Conservation (phyloP, 2,113 vertebrate species). For the Pedionomus torquatus region DNA sequence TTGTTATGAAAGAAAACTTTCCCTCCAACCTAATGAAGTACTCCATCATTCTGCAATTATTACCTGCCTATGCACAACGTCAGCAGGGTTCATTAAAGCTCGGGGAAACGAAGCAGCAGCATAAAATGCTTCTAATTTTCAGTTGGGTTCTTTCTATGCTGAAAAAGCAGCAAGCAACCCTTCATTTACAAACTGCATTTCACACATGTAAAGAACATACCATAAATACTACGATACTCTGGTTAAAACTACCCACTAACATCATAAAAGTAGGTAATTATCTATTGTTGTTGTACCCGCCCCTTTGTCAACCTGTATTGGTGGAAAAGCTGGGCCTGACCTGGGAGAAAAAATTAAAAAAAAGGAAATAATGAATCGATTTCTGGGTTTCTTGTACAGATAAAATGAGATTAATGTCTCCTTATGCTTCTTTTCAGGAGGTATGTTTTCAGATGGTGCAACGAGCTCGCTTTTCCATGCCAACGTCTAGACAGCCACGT, state of each 20-base stretch:
- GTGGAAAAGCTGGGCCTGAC: not conserved
- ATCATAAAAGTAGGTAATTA: not conserved
- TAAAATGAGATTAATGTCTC: not conserved
- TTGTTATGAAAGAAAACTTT: not conserved
- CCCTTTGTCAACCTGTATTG: not conserved
- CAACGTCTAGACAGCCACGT: not conserved
- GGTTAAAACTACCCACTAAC: not conserved
- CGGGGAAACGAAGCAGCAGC: not conserved
- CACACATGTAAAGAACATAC: not conserved
- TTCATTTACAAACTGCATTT: not conserved
- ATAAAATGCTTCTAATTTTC: not conserved
- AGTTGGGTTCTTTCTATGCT: not conserved
- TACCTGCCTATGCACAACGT: not conserved
- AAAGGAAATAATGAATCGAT: not conserved
- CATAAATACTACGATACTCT: not conserved
- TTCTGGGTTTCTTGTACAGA: not conserved
- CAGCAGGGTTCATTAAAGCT: not conserved
- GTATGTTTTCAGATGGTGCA: not conserved
- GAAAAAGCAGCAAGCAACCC: not conserved
- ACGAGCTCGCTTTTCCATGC: not conserved
- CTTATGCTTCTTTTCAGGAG: not conserved
- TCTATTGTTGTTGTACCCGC: not conserved
- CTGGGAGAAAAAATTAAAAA: not conserved
- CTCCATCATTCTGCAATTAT: slow-evolving; percentile 5
- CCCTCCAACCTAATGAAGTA: not conserved